phyloP scores from a whole-genome alignment of 1,140 invertebrate species.

The Archegozetes longisetosus region DNA sequence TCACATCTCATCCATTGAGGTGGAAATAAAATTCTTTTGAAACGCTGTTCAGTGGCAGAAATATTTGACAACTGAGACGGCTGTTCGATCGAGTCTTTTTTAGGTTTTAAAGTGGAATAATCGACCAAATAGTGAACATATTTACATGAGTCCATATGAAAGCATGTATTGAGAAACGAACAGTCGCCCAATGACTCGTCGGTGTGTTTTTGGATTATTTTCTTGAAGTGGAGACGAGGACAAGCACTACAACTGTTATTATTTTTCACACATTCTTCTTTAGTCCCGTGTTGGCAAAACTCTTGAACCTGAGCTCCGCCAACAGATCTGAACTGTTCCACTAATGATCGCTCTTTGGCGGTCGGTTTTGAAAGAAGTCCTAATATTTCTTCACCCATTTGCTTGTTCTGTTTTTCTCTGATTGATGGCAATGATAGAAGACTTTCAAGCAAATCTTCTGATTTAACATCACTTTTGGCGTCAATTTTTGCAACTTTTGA shows the following conservation, averaged over 20 bases:
- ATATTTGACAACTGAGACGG: neutral
- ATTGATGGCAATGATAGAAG: conserved; percentile 82
- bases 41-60: neutral
- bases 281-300: conserved; percentile 87
- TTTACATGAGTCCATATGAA: conserved; percentile 98
- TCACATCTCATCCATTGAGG: conserved; percentile 90
- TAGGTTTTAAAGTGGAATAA: conserved; percentile 2
- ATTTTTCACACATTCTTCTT: conserved; percentile 54
- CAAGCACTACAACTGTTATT: conserved; percentile 48
- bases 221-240: conserved; percentile 86
- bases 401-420: conserved; percentile 84
- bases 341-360: conserved; percentile 80
- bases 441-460: conserved; percentile 37
- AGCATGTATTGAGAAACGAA: conserved; percentile 94
- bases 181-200: conserved; percentile 91
- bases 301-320: conserved; percentile 67
- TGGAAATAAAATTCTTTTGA: conserved; percentile 19
- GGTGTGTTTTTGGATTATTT: conserved; percentile 91
- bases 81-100: neutral
- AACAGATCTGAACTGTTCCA: conserved; percentile 86
- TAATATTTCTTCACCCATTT: conserved; percentile 86
- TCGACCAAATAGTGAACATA: conserved; percentile 91
- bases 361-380: conserved; percentile 86
- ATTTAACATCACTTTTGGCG: neutral
- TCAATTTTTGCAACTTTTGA: neutral